Evolutionary conservation across 2,113 vertebrate genomes (phyloP).

Genomic region (Ctenodactylus gundi): DNA sequence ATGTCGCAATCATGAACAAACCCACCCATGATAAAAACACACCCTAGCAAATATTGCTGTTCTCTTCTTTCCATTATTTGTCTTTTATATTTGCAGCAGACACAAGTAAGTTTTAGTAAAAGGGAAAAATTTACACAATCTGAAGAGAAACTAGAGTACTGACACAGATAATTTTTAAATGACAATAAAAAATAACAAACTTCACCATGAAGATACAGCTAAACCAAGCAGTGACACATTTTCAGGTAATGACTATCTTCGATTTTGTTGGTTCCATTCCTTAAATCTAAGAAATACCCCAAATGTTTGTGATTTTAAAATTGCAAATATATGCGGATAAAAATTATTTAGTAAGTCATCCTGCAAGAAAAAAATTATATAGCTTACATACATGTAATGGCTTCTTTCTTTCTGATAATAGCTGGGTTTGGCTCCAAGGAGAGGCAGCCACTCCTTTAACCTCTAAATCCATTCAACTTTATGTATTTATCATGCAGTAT

Average conservation of each 20-base stretch:
- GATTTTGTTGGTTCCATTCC: background rate
- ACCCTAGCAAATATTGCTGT: background rate
- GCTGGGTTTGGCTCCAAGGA: conserved; percentile 55
- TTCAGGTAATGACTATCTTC: conserved; percentile 23
- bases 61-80: background rate
- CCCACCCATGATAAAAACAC: background rate
- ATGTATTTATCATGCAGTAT: background rate
- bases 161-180: too few relatives aligned
- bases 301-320: background rate
- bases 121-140: too few relatives aligned
- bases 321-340: background rate
- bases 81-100: too few relatives aligned
- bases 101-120: too few relatives aligned
- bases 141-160: too few relatives aligned
- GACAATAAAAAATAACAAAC: background rate
- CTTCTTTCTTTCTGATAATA: conserved; percentile 56
- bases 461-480: conserved; percentile 83
- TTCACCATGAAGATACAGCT: conserved; percentile 7
- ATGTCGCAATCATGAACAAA: background rate
- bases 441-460: conserved; percentile 78
- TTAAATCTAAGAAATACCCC: background rate
- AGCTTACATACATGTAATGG: conserved; percentile 72
- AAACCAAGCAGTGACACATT: background rate
- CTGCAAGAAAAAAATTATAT: background rate
- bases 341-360: background rate